phyloP scores from a whole-genome alignment of 2,113 vertebrate species.

The Leptocoma aspasia region DNA sequence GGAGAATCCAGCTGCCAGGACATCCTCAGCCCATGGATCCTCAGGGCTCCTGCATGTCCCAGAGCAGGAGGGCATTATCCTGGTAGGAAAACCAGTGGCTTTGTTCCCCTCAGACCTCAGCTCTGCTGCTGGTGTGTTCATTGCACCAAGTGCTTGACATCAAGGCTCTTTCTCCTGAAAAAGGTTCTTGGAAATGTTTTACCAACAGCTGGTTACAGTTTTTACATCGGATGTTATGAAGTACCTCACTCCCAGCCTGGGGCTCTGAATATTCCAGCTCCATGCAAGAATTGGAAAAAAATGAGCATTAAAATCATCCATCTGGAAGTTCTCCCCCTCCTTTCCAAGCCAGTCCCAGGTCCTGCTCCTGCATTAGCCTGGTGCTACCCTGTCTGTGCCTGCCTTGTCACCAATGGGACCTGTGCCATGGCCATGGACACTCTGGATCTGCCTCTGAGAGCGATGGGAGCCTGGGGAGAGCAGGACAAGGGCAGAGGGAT shows the following conservation, averaged over 20 bases:
- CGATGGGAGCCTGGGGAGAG: background rate
- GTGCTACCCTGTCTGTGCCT: background rate
- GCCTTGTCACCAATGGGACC: background rate
- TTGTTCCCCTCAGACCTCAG: background rate
- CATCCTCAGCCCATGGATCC: rapidly evolving
- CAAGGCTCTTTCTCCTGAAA: background rate
- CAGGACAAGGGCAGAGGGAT: rapidly evolving
- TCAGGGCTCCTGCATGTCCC: rapidly evolving
- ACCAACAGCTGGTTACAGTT: background rate
- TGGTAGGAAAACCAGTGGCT: rapidly evolving
- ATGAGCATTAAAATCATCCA: background rate
- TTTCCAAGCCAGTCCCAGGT: background rate
- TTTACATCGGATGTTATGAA: background rate
- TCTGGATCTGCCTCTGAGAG: background rate
- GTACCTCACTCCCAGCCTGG: background rate
- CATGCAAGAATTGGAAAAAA: rapidly evolving
- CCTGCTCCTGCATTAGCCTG: background rate
- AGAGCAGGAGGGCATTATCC: background rate
- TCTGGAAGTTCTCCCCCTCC: background rate
- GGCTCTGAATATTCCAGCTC: background rate
- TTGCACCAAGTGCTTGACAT: background rate
- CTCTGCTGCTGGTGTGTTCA: background rate
- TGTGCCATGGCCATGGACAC: rapidly evolving
- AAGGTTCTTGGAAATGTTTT: background rate
- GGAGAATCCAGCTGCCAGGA: rapidly evolving